phyloP scores from a whole-genome alignment of 2,113 vertebrate genomes.

The Microtus montanus region DNA sequence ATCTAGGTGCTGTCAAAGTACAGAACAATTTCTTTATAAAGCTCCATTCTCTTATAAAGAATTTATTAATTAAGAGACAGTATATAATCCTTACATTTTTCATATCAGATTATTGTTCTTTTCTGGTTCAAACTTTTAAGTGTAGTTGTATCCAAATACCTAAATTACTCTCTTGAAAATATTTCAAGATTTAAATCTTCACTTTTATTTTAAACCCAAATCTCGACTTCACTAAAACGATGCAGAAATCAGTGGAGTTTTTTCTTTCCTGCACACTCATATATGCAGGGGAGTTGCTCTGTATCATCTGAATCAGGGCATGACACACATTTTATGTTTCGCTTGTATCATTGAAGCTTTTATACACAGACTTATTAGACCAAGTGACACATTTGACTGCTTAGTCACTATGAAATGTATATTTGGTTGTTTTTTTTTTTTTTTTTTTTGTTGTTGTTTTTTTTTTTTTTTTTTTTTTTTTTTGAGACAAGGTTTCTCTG shows the following conservation, averaged over 20 bases:
- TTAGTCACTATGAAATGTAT: not conserved
- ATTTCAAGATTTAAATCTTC: not conserved
- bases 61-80: not conserved
- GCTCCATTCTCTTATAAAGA: not conserved
- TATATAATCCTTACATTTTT: not conserved
- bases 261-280: not conserved
- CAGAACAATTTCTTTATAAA: not conserved
- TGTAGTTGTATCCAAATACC: not conserved
- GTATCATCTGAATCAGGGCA: not conserved
- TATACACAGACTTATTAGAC: not conserved
- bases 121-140: not conserved
- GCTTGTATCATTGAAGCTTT: not conserved
- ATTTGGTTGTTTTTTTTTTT: too few relatives aligned
- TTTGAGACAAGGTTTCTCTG: too few relatives aligned
- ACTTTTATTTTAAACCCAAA: not conserved
- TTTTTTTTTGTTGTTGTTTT: too few relatives aligned
- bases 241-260: not conserved
- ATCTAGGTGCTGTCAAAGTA: not conserved
- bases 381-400: accelerated
- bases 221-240: not conserved
- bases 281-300: not conserved
- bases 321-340: not conserved
- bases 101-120: not conserved
- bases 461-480: too few relatives aligned
- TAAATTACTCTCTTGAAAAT: not conserved